Base-by-base conservation (phyloP, 2,888 invertebrate species). In the Lasius platythorax region DNA sequence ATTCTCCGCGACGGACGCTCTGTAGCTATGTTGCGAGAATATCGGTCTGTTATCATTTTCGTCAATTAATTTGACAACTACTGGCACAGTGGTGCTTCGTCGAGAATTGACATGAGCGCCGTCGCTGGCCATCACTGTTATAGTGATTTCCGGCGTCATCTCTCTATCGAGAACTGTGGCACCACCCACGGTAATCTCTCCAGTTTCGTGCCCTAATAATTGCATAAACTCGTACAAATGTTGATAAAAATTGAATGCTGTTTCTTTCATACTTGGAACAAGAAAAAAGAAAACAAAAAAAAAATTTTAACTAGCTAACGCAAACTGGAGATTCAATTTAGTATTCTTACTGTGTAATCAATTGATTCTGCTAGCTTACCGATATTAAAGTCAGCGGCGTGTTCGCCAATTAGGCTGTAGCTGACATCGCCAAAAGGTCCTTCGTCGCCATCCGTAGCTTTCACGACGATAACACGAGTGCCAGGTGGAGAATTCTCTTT, bases 31-130 rank as follows among this genome's bases (percentile, higher is more conserved):
- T 90, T 97, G 97, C 0, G 96, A 96, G 95, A 99, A 99, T 66
- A 96, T 95, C 0, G 99, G 99, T 0, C 97, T 95, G 95, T 99
- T 98, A 95, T 99, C 99, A 95, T 99, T 99, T n/a, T 98, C 96
- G 94, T 99, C 99, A 40, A 96, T 93, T 12, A 99, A 96, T 94
- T 97, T 97, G 64, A 98, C 96, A 92, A 97, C 96, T 2, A 98
- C 97, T 37, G 97, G 97, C 0, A 97, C 97, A 30, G 97, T 97
- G n/a, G 97, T 96, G 2, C 97, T 96, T 91, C 97, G 96, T 85
- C 97, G 96, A 0, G 97, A 95, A 70, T 97, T 96, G 1, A 96
- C 93, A 0, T 97, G 97, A 0, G 98, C 98, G 84, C 97, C 97
- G 92, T 99, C 99, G 70, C 96, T 97, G 0, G 98, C 99, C 86